phyloP scores from a whole-genome alignment of 2,888 invertebrate genomes.

The Microctonus hyperodae region DNA sequence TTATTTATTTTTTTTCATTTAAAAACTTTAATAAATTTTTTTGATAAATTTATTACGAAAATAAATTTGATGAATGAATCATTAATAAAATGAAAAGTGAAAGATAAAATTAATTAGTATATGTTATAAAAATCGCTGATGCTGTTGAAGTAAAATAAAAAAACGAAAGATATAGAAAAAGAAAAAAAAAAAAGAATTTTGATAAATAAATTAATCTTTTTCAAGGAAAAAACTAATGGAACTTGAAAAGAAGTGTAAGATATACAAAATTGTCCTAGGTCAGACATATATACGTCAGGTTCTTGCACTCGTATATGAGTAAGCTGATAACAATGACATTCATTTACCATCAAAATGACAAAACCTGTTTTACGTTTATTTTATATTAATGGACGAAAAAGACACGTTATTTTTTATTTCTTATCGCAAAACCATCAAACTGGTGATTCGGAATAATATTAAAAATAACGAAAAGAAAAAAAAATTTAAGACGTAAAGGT shows the following conservation, averaged over 20 bases:
- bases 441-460: background rate
- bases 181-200: background rate
- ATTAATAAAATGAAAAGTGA: no score
- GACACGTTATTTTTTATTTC: background rate
- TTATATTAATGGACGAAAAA: background rate
- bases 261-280: constrained; percentile 14
- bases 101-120: no score
- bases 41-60: no score
- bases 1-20: no score
- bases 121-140: no score
- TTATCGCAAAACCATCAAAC: background rate
- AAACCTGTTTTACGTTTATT: constrained; percentile 3
- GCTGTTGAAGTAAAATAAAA: background rate
- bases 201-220: background rate
- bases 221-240: background rate
- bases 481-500: background rate
- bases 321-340: background rate
- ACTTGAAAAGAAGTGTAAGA: background rate
- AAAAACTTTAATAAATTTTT: no score
- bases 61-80: no score
- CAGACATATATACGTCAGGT: constrained; percentile 3
- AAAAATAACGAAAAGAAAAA: background rate
- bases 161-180: background rate
- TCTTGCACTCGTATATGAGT: constrained; percentile 10
- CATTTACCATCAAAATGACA: background rate